These are phyloP conservation scores for Drosophila niveifrons DNA, from an alignment of 2,888 invertebrate genomes.

Conservation along the genomic window DNA sequence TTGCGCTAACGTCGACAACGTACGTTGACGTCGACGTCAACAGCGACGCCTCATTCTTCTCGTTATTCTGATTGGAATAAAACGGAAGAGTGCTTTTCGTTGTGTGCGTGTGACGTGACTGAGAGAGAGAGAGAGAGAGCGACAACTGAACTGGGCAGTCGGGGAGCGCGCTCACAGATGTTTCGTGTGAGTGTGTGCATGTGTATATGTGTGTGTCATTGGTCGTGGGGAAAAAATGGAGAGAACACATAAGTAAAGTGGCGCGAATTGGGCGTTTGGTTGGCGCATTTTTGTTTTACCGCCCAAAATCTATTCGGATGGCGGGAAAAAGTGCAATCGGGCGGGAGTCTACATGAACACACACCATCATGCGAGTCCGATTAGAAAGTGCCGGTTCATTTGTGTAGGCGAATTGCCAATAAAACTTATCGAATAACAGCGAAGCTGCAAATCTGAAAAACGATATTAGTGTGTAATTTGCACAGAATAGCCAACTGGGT, in stretches of 20 bases:
- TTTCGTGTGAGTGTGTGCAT: slow-evolving; percentile 7
- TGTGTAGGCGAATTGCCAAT: background rate
- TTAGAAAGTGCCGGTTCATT: slow-evolving; percentile 41
- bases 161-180: slow-evolving; percentile 51
- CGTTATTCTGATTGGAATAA: slow-evolving; percentile 72
- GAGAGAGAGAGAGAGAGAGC: slow-evolving; percentile 18
- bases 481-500: slow-evolving; percentile 28
- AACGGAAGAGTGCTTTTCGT: slow-evolving; percentile 65
- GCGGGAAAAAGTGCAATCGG: slow-evolving; percentile 77
- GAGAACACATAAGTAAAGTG: slow-evolving; percentile 65
- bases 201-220: slow-evolving; percentile 43
- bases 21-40: slow-evolving; percentile 8
- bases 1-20: slow-evolving; percentile 24
- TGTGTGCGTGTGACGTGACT: slow-evolving; percentile 45
- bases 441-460: background rate
- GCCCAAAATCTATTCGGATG: slow-evolving; percentile 76
- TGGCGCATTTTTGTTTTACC: slow-evolving; percentile 78
- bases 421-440: background rate
- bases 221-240: slow-evolving; percentile 50
- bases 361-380: slow-evolving; percentile 36
- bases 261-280: slow-evolving; percentile 79
- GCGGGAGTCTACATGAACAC: slow-evolving; percentile 46
- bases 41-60: slow-evolving; percentile 47
- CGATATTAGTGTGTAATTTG: too few species aligned
- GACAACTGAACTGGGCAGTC: slow-evolving; percentile 17